A percentile compares a stretch with the other conserved stretches of the same genome.
Evolutionary conservation across 2,113 vertebrate species (phyloP).

Genomic region (Macaca nemestrina): DNA sequence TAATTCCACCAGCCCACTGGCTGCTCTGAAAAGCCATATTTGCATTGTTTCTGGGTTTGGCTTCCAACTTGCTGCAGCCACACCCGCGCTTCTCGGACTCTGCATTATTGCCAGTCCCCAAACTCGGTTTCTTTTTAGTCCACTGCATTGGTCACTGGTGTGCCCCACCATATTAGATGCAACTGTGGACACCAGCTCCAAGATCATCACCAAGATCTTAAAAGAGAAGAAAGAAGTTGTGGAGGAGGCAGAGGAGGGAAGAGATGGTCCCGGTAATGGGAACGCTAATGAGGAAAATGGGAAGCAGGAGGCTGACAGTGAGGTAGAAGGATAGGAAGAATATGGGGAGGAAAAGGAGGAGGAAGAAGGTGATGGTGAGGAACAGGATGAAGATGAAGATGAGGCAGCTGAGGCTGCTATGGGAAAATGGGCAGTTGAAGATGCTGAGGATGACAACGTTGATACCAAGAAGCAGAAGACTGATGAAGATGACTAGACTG

Average conservation of each 20-base stretch:
- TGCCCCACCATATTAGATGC: neutral
- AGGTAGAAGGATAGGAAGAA: neutral
- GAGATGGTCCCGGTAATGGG: neutral
- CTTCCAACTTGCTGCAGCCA: neutral
- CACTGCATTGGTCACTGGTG: neutral
- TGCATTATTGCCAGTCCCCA: too few relatives aligned
- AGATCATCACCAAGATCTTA: neutral
- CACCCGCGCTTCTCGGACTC: neutral
- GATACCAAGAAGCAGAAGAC: neutral
- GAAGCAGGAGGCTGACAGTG: neutral
- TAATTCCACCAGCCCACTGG: neutral
- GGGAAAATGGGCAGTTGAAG: neutral
- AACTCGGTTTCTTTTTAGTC: neutral
- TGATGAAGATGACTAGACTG: neutral
- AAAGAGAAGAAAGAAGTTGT: neutral
- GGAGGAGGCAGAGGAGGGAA: neutral
- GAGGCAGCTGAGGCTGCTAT: neutral
- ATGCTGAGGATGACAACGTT: neutral
- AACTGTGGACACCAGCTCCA: neutral
- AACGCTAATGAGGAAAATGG: neutral
- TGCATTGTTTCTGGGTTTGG: neutral
- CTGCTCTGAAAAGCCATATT: neutral
- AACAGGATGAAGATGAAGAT: neutral
- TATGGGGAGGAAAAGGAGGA: neutral
- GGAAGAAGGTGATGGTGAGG: neutral